These are phyloP conservation scores for Etheostoma nigrum DNA, from an alignment of 2,797 vertebrate genomes.

Conservation along the genomic window DNA sequence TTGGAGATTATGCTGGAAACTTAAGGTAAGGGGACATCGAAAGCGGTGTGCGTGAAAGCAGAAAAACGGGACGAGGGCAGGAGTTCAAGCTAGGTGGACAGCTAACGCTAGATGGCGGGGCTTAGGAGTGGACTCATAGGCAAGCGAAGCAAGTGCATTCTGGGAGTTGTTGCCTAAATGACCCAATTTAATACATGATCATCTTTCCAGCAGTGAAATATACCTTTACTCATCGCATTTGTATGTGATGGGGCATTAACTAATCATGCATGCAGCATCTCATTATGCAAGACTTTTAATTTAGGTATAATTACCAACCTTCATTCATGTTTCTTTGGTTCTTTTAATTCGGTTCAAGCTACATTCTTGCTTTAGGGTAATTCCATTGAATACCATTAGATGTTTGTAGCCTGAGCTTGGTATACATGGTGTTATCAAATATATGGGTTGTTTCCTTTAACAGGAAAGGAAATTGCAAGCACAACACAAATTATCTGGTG, in stretches of 20 bases:
- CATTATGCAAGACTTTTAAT: not conserved
- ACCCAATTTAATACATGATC: too few relatives aligned
- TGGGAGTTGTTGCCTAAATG: too few relatives aligned
- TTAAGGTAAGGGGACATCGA: too few relatives aligned
- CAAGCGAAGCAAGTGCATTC: too few relatives aligned
- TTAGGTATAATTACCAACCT: not conserved
- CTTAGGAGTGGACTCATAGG: too few relatives aligned
- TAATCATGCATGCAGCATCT: not conserved
- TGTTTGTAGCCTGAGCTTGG: constrained; percentile 6
- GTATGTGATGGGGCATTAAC: not conserved
- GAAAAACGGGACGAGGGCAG: too few relatives aligned
- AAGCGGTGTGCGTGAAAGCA: too few relatives aligned
- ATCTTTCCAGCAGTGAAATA: too few relatives aligned
- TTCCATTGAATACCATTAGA: not conserved
- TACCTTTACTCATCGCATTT: not conserved
- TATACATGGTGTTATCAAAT: not conserved
- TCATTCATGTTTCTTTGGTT: constrained; percentile 11
- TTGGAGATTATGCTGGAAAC: too few relatives aligned
- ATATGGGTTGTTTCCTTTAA: constrained; percentile 22
- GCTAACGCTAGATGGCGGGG: too few relatives aligned
- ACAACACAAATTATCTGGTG: not conserved
- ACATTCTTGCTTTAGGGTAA: not conserved
- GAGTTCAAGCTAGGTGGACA: too few relatives aligned
- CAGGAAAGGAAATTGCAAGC: constrained; percentile 1
- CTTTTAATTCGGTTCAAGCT: not conserved